Conservation (phyloP, 1,140 invertebrate genomes). For the Chymomyza costata region DNA sequence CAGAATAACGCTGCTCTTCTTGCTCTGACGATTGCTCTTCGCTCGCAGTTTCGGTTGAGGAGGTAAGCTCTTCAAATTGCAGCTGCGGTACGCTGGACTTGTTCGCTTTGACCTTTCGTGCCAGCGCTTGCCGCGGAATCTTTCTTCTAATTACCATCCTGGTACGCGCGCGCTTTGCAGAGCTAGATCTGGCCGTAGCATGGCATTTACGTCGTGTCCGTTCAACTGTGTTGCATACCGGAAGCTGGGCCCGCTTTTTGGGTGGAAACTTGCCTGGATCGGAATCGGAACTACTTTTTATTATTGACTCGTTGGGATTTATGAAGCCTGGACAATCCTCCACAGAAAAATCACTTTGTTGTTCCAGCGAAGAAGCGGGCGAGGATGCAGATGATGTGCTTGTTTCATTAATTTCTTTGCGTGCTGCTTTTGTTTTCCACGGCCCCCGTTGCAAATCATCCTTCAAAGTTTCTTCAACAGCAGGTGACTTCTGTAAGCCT, state of each 20-base stretch:
- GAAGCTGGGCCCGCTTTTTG: background rate
- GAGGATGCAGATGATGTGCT: slow-evolving; percentile 1
- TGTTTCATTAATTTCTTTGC: slow-evolving; percentile 44
- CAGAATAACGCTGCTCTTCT: background rate
- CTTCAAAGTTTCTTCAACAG: too few species aligned
- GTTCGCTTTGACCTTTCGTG: too few species aligned
- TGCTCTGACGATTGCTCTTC: slow-evolving; percentile 4
- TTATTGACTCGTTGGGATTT: slow-evolving; percentile 34
- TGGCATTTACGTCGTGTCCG: background rate
- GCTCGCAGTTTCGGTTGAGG: slow-evolving; percentile 5
- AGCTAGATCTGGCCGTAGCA: slow-evolving; percentile 4
- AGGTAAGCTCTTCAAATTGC: slow-evolving; percentile 42
- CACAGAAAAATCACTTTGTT: slow-evolving; percentile 47
- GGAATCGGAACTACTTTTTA: too few species aligned
- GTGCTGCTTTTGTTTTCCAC: slow-evolving; percentile 57
- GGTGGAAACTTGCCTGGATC: slow-evolving; percentile 26
- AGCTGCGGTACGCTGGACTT: too few species aligned
- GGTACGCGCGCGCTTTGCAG: slow-evolving; percentile 16
- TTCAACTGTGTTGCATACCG: too few species aligned
- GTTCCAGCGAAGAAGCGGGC: slow-evolving; percentile 8
- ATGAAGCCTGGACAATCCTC: slow-evolving; percentile 39
- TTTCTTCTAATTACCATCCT: background rate
- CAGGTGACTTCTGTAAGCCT: too few species aligned
- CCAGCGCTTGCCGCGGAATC: background rate
- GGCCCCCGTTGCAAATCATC: too few species aligned